Percentiles rank a stretch among this genome's conserved stretches.
These are phyloP conservation scores for Tortrix viridana DNA, from an alignment of 2,888 invertebrate species.

Conservation along the genomic window DNA sequence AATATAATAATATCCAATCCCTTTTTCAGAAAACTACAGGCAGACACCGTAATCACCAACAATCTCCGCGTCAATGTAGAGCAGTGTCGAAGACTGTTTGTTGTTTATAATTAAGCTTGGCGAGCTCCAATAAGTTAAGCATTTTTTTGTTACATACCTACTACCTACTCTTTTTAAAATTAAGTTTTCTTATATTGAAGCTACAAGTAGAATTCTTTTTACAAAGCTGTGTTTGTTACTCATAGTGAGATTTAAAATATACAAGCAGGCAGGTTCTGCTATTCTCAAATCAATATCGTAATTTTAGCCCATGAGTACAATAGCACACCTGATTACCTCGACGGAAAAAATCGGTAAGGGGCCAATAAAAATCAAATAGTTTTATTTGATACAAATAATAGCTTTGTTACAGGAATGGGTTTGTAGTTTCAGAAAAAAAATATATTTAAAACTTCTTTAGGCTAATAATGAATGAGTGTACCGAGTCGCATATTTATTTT, in stretches of 20 bases:
- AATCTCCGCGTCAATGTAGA: slow-evolving; percentile 1
- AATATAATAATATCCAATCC: neutral
- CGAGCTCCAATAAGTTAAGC: slow-evolving; percentile 8
- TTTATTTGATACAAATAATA: neutral
- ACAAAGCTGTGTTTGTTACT: neutral
- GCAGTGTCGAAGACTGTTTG: slow-evolving; percentile 29
- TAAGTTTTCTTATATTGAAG: slow-evolving; percentile 1
- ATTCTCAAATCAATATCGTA: too few relatives aligned
- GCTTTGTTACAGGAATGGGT: neutral
- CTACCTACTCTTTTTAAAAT: neutral
- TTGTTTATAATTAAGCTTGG: slow-evolving; percentile 22
- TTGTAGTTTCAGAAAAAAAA: neutral
- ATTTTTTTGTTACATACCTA: slow-evolving; percentile 18
- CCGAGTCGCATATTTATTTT: slow-evolving; percentile 2
- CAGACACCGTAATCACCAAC: slow-evolving; percentile 24
- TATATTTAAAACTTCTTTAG: neutral
- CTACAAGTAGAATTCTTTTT: slow-evolving; percentile 2
- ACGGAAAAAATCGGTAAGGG: too few relatives aligned
- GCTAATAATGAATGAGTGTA: slow-evolving; percentile 8
- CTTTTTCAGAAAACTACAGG: slow-evolving; percentile 19
- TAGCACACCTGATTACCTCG: too few relatives aligned
- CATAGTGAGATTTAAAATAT: neutral
- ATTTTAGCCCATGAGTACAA: too few relatives aligned
- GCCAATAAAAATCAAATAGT: too few relatives aligned
- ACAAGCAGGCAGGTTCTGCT: too few relatives aligned